Evolutionary conservation across 2,113 vertebrate species (phyloP), one percentile per base, ranked within the genome.

Genomic region (Electrona antarctica): DNA sequence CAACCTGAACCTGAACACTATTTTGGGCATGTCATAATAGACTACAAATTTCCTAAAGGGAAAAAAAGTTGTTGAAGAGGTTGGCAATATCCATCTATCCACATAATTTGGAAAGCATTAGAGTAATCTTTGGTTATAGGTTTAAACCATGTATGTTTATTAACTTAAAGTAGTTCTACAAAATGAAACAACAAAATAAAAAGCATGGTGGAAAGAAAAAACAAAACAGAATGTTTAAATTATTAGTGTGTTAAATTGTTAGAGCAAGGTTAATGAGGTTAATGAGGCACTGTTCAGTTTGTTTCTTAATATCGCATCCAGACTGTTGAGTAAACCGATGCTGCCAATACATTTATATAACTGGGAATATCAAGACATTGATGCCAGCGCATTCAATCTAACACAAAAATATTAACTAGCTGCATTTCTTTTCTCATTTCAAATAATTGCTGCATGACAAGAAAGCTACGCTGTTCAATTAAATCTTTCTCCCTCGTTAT

Each of bases 91-190:
- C 55, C n/a, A 56, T 56, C 11, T 41, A 41, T 54, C 12, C 55
- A 15, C 1, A n/a, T 5, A 1, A 7, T 10, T 54, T 8, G 3
- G 52, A 21, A 13, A 62, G n/a, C 0, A 60, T 70, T 67, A 46
- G 28, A 1, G 62, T 6, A 1, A 29, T 6, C 1, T 54, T 7
- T n/a, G 14, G 52, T 0, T 41, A 6, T 0, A 46, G 33, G 1
- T 63, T 70, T 4, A 7, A 9, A 68, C 12, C 59, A 79, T 2
- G 46, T 1, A 11, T 9, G 7, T 82, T 82, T 80, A 83, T 68
- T 80, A n/a, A 8, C 7, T 60, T 51, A 2, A 64, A 74, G 67
- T 9, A 66, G 4, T 15, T 51, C 74, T 80, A 66, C 70, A 71
- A 71, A 67, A 7, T 65, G 2, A 13, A 58, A 7, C 2, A 62